Evolutionary conservation across 2,797 vertebrate species (phyloP), one percentile per base, ranked within the genome.

Genomic region (Remorina albescens): DNA sequence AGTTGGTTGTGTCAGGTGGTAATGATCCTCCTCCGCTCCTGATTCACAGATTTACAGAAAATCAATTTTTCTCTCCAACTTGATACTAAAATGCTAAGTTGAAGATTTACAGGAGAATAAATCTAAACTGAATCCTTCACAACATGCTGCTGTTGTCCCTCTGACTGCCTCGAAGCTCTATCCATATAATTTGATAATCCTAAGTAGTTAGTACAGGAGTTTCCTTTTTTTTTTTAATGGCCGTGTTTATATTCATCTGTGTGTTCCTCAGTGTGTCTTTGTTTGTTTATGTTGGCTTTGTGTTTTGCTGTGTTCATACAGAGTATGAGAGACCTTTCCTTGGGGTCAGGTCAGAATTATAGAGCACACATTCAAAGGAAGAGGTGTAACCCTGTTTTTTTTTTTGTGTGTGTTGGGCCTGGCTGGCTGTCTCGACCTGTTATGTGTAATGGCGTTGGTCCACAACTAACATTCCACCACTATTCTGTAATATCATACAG

Each of bases 391-490:
- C 63, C 59, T 76, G 50, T n/a, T 51, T 53, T 19, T 50, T 49
- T 58, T 56, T 39, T 13, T 85, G 65, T 54, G 53, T 74, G 57
- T 80, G 66, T 73, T 71, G 51, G 16, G 50, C 73, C 80, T 58
- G 44, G 74, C 80, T 58, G 44, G 53, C 70, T 66, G 85, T 88
- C 79, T 84, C 74, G 76, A 73, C 83, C 74, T 74, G 67, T 71
- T 86, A 63, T 83, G 83, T 86, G 85, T 88, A 18, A 77, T 92
- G 91, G 93, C 88, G 1, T 2, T 2, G 16, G 62, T 90, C 92
- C 94, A 94, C 85, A 81, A 82, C 81, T 90, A 93, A 92, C 93
- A 94, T 95, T 94, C 95, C 92, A 81, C 46, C 68, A 30, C 71
- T 61, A 84, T 76, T 86, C 73, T 71, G 93, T 94, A 93, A 94